Conservation (phyloP, 2,113 vertebrate genomes). For the Addax nasomaculatus region DNA sequence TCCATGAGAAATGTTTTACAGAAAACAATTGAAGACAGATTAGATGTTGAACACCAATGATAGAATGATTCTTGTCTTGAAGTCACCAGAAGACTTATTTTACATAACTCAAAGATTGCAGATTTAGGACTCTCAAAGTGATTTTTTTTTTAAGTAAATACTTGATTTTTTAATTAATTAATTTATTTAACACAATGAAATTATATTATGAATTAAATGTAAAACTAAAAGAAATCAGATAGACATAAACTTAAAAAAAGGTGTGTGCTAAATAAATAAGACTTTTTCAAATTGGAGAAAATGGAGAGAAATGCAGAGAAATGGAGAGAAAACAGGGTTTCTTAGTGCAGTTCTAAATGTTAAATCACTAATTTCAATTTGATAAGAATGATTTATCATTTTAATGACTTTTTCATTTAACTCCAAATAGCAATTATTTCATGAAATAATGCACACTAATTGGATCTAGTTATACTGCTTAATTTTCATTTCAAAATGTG, state of each 20-base stretch:
- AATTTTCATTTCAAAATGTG: background rate
- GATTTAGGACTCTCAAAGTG: background rate
- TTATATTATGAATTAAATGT: background rate
- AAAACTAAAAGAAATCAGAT: background rate
- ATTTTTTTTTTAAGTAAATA: background rate
- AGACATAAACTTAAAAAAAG: background rate
- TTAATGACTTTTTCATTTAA: conserved; percentile 64
- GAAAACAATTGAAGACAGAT: background rate
- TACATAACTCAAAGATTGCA: background rate
- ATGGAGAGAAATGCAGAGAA: conserved; percentile 30
- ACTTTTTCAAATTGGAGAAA: conserved; percentile 53
- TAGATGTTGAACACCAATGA: background rate
- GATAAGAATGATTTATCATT: conserved; percentile 43
- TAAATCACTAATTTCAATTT: conserved; percentile 58
- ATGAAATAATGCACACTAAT: background rate
- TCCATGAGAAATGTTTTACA: background rate
- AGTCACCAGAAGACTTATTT: background rate
- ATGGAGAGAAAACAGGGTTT: background rate
- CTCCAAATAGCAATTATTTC: conserved; percentile 66
- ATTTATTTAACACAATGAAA: background rate
- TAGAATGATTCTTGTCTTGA: background rate
- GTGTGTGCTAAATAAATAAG: background rate
- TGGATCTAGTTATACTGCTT: background rate
- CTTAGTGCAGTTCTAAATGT: conserved; percentile 65
- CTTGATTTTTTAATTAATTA: background rate